Conservation (phyloP, 2,113 vertebrate genomes). For the Mustela nigripes region DNA sequence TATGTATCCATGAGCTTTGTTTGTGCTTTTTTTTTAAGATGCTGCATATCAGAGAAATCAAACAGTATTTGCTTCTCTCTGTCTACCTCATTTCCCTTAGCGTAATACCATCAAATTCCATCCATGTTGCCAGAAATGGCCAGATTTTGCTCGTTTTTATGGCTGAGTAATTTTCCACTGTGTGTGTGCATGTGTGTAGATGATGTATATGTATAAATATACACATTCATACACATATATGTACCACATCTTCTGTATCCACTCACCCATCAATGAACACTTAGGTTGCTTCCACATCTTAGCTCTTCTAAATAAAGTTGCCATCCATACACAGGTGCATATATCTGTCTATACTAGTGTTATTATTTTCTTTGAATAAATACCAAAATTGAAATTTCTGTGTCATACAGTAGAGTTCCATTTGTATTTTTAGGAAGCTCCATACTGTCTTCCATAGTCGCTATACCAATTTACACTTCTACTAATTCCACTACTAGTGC, state of each 20-base stretch:
- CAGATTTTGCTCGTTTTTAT: neutral
- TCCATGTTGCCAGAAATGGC: neutral
- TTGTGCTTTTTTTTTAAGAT: neutral
- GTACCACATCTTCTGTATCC: neutral
- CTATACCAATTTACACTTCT: neutral
- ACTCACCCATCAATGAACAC: neutral
- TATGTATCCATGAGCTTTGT: neutral
- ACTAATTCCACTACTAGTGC: neutral
- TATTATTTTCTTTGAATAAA: neutral
- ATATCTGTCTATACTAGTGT: neutral
- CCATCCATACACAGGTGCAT: neutral
- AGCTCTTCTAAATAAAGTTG: neutral
- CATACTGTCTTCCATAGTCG: neutral
- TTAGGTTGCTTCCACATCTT: neutral
- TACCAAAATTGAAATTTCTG: neutral
- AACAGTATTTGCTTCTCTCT: neutral
- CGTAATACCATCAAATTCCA: neutral
- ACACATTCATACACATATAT: neutral
- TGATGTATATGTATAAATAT: neutral
- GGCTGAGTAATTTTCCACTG: neutral
- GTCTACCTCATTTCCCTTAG: neutral
- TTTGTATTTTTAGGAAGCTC: neutral
- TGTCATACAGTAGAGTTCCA: neutral
- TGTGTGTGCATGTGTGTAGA: neutral
- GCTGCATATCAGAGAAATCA: neutral